Evolutionary conservation across 2,888 invertebrate species (phyloP), one percentile per base, ranked within the genome.

Genomic region (Callyntrura sp.): DNA sequence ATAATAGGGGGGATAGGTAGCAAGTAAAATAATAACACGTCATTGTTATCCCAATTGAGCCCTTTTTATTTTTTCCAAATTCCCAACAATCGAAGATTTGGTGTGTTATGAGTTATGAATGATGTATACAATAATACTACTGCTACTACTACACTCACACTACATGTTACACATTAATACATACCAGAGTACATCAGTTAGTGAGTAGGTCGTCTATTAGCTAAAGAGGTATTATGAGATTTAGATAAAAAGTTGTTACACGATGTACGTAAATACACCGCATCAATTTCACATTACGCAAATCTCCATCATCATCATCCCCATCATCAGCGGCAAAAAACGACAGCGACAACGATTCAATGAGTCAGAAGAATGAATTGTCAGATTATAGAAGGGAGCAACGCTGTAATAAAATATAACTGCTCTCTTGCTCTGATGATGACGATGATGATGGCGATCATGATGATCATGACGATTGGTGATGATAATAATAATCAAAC

Each of bases 241-340:
- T 76, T 76, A 48, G 73, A 76, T 76, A 45, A 76, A 48, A 25
- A 51, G 23, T 20, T 70, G 12, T 20, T 62, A 23, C 73, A 25
- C 73, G 48, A 48, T 35, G 35, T 35, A 35, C 35, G 35, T 35
- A 35, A 12, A 76, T 23, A 25, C 9, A 76, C n/a, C 17, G 23
- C 73, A 76, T 76, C 73, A 76, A 51, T 48, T 76, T 76, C 48
- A 3, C 73, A 48, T 76, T 76, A 76, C 73, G 48, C 51, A 76
- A 76, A 76, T 48, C 68, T 8, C 28, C 35, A 35, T 35, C 35
- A 35, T 35, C 35, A 35, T 35, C 35, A 35, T 35, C 35, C 2
- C 6, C 35, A 4, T 4, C 35, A 35, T 35, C 3, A 35, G 2
- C 35, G 6, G 35, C 35, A 35, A 35, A 35, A 2, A 6, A 35